phyloP scores from a whole-genome alignment of 2,797 vertebrate genomes.

The Dallia pectoralis region DNA sequence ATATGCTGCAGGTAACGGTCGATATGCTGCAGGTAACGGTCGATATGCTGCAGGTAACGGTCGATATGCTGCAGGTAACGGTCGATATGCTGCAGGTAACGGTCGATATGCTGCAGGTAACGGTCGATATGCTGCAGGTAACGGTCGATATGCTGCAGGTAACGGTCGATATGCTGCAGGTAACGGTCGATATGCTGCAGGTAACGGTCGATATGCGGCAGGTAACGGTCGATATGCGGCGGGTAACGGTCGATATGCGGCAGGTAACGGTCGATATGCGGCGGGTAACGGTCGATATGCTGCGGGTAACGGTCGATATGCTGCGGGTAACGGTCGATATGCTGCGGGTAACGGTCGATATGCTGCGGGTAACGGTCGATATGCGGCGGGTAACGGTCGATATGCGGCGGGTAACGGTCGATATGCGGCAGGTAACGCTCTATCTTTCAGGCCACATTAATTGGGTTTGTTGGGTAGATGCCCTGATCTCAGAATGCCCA shows the following conservation, averaged over 20 bases:
- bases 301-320: not conserved
- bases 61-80: not conserved
- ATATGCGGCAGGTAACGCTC: not conserved
- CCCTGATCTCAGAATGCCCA: no score
- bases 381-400: not conserved
- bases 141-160: not conserved
- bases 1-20: not conserved
- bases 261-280: not conserved
- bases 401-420: no score
- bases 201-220: not conserved
- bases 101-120: not conserved
- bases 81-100: not conserved
- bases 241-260: not conserved
- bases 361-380: no score
- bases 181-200: not conserved
- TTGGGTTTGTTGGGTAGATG: no score
- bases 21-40: not conserved
- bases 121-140: not conserved
- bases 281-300: not conserved
- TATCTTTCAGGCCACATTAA: no score
- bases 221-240: not conserved
- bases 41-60: not conserved
- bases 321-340: not conserved
- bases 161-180: not conserved
- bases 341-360: not conserved